These are phyloP conservation scores for Karalla daura DNA, from an alignment of 2,797 vertebrate species.

Conservation along the genomic window DNA sequence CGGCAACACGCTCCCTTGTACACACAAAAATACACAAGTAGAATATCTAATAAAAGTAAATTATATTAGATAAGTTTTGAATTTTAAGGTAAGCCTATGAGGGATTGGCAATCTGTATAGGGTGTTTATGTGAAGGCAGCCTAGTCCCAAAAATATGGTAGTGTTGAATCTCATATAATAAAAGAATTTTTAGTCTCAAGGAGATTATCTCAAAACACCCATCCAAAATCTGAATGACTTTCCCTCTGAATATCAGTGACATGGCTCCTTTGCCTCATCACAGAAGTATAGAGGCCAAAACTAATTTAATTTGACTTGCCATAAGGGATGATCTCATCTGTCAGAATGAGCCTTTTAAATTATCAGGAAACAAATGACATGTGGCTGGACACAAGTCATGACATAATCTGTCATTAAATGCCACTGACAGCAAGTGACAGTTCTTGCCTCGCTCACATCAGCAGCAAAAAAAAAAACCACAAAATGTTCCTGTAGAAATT, in stretches of 20 bases:
- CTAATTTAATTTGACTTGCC: slow-evolving; percentile 6
- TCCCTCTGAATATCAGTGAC: background rate
- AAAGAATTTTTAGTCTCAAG: background rate
- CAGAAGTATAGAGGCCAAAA: background rate
- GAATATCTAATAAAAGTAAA: too few species aligned
- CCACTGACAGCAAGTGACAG: slow-evolving; percentile 18
- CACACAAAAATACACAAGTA: slow-evolving; percentile 18
- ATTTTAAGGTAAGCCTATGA: background rate
- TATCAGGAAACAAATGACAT: slow-evolving; percentile 26
- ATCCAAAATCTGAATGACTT: background rate
- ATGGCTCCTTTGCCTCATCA: background rate
- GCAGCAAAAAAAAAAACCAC: background rate
- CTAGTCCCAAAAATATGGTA: too few species aligned
- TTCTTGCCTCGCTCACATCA: background rate
- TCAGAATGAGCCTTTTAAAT: slow-evolving; percentile 36
- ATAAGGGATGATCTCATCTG: slow-evolving; percentile 5
- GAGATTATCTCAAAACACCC: background rate
- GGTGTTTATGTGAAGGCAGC: too few species aligned
- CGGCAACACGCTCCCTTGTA: slow-evolving; percentile 88
- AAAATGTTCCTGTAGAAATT: background rate
- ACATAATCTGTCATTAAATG: slow-evolving; percentile 26
- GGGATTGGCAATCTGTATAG: too few species aligned
- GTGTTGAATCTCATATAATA: too few species aligned
- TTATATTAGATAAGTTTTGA: background rate
- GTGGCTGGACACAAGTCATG: slow-evolving; percentile 8